Percentiles rank a stretch among this genome's conserved stretches.
Conservation (phyloP, 2,113 vertebrate species). For the human region GRCh38 chr14:96899501-96900000, state of each 20-base stretch:
- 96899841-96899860: neutral
- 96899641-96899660: neutral
- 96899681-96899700: neutral
- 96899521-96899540: rapidly evolving
- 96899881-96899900: neutral
- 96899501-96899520: neutral
- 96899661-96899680: neutral
- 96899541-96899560: neutral
- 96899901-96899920: neutral
- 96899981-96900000: neutral
- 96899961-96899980: neutral
- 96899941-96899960: neutral
- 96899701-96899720: rapidly evolving
- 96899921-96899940: neutral
- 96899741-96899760: neutral
- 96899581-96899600: neutral
- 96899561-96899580: too few species aligned
- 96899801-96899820: neutral
- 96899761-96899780: rapidly evolving
- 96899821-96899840: neutral
- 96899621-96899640: neutral
- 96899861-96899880: neutral
- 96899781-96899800: rapidly evolving
- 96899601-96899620: neutral
- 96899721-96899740: neutral